Evolutionary conservation across 2,888 invertebrate genomes (phyloP).

Genomic region (Mactromeris polynyma): DNA sequence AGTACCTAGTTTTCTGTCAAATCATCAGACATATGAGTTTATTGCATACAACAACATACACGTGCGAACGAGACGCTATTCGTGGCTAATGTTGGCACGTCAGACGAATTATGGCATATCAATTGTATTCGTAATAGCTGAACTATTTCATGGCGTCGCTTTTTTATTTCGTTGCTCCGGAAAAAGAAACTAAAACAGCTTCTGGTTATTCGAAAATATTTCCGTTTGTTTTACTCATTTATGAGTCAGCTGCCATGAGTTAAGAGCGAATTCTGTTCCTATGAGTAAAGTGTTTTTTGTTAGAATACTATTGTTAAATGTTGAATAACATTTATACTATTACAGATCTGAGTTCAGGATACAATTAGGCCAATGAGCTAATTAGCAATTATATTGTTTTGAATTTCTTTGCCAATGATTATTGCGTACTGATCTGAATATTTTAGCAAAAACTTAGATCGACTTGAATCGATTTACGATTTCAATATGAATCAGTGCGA

Average conservation of each 20-base stretch:
- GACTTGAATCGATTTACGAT: too few relatives aligned
- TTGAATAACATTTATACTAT: not conserved
- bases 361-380: too few relatives aligned
- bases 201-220: not conserved
- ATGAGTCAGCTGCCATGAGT: not conserved
- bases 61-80: not conserved
- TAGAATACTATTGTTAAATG: not conserved
- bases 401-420: too few relatives aligned
- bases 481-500: too few relatives aligned
- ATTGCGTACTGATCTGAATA: too few relatives aligned
- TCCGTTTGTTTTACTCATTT: not conserved
- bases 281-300: constrained; percentile 16
- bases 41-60: not conserved
- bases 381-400: too few relatives aligned
- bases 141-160: constrained; percentile 1
- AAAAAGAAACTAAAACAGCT: not conserved
- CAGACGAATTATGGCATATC: not conserved
- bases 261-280: not conserved
- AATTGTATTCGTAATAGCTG: constrained; percentile 1
- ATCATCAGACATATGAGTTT: not conserved
- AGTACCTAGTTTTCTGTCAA: not conserved
- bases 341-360: not conserved
- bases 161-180: not conserved
- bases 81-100: not conserved
- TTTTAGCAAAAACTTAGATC: too few relatives aligned